These are phyloP conservation scores for Ptycholaimellus sp. DNA, from an alignment of 2,888 invertebrate species.

Conservation along the genomic window DNA sequence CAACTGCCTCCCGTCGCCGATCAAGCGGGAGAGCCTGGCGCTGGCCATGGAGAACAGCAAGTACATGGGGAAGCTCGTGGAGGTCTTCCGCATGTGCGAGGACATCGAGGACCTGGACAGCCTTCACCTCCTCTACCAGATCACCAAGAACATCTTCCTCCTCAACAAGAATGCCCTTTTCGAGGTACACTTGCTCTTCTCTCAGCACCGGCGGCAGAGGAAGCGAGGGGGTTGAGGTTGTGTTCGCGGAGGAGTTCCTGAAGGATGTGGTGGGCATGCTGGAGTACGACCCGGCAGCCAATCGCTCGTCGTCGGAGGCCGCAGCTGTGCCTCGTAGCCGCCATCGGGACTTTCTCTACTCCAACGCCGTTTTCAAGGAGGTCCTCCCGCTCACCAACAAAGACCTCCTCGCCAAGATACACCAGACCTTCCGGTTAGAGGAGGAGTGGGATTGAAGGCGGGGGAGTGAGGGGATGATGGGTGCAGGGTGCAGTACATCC, in stretches of 20 bases:
- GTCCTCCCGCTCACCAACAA: slow-evolving; percentile 73
- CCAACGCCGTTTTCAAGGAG: slow-evolving; percentile 46
- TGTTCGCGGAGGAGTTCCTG: no score
- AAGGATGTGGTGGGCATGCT: slow-evolving; percentile 81
- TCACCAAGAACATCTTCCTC: slow-evolving; percentile 92
- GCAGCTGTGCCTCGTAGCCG: slow-evolving; percentile 27
- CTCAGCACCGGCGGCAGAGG: no score
- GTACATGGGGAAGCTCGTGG: slow-evolving; percentile 76
- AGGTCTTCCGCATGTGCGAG: slow-evolving; percentile 86
- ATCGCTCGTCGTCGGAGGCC: no score
- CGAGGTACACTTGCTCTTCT: slow-evolving; percentile 96
- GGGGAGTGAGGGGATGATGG: not conserved
- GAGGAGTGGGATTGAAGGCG: not conserved
- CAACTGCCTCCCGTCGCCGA: slow-evolving; percentile 53
- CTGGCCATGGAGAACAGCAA: slow-evolving; percentile 72
- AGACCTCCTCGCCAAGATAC: slow-evolving; percentile 86
- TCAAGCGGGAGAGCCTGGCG: slow-evolving; percentile 76
- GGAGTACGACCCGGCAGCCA: slow-evolving; percentile 70
- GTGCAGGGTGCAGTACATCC: slow-evolving; percentile 92
- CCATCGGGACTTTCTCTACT: slow-evolving; percentile 81
- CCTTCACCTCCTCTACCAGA: slow-evolving; percentile 67
- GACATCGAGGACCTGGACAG: slow-evolving; percentile 81
- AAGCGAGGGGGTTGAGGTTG: no score
- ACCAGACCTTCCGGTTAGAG: slow-evolving; percentile 68
- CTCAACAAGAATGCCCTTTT: slow-evolving; percentile 87